phyloP scores from a whole-genome alignment of 2,797 vertebrate species.

The Sphenodon punctatus region DNA sequence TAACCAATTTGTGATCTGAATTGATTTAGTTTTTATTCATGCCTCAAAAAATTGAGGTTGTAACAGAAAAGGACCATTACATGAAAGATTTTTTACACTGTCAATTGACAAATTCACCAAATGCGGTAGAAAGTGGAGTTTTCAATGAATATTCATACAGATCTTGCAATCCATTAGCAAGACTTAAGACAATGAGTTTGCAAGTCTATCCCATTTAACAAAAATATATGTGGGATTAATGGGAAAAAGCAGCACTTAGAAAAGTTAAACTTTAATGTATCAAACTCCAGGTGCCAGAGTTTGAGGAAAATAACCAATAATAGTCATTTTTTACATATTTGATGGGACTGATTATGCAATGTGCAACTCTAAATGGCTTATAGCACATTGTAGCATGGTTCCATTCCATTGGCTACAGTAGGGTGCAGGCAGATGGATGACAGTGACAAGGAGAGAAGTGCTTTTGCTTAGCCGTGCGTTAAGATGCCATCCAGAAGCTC shows the following conservation, averaged over 20 bases:
- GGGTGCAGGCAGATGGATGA: constrained; percentile 94
- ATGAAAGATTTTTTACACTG: constrained; percentile 43
- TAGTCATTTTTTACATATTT: constrained; percentile 87
- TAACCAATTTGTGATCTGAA: constrained; percentile 55
- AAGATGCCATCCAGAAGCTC: constrained; percentile 92
- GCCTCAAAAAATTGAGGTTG: constrained; percentile 54
- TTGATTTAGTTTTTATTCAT: constrained; percentile 64
- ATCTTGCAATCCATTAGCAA: constrained; percentile 69
- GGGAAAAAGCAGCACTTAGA: constrained; percentile 61
- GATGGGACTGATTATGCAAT: constrained; percentile 87
- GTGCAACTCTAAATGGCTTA: constrained; percentile 88
- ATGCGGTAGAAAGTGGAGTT: constrained; percentile 65
- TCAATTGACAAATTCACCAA: constrained; percentile 71
- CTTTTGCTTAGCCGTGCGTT: constrained; percentile 95
- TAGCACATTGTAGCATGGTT: constrained; percentile 87
- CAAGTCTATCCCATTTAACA: constrained; percentile 66
- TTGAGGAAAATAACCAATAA: constrained; percentile 85
- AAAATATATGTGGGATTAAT: constrained; percentile 70
- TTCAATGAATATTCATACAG: constrained; percentile 78
- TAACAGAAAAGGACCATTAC: constrained; percentile 68
- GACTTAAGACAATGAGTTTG: constrained; percentile 74
- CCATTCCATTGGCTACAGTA: constrained; percentile 92
- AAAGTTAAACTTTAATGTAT: constrained; percentile 83
- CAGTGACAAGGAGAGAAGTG: constrained; percentile 88
- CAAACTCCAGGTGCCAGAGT: constrained; percentile 84